Evolutionary conservation across 2,888 invertebrate genomes (phyloP), one percentile per base, ranked within the genome.

Genomic region (Oxytorus armatus): DNA sequence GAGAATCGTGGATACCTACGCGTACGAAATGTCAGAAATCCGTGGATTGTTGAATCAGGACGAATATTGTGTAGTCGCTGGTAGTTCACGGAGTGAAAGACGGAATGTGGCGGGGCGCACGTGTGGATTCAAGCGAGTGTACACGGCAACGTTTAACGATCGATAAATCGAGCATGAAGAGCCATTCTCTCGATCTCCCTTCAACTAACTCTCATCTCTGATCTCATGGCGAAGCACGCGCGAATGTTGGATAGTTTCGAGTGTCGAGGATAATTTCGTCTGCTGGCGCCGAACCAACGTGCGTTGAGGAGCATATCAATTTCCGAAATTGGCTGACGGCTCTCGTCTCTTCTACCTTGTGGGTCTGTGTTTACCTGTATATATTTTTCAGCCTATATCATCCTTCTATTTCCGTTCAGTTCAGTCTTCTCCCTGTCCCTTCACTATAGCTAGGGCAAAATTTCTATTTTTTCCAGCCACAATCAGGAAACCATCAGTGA

Each of bases 11-110:
- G 57, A 47, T 47, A 44, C n/a, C n/a, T n/a, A n/a, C 44, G 25
- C 70, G 53, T 66, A 25, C 49, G 68, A 79, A 80, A 82, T 82
- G 42, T 75, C 63, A 55, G 69, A 77, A 77, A 80, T 80, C 74
- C 73, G 57, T 78, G 80, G 53, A 78, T 72, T 51, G 55, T 29
- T 74, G 75, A 66, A 51, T 63, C 21, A 33, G 33, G 68, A 59
- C 39, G 49, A 49, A 68, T 65, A 80, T 82, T 49, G 75, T 63
- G 25, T 5, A 14, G 29, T 23, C 29, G 72, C 68, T 55, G 63
- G 72, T 51, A 65, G 36, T 18, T n/a, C 44, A 23, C 4, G 59
- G 39, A 49, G 23, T 49, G 49, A 51, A 75, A 55, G 65, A 49
- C 18, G 29, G 29, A 47, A 63, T 44, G 23, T n/a, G 55, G 47